Evolutionary conservation across 2,113 vertebrate genomes (phyloP), one percentile per base, ranked within the genome.

Genomic region (Scomber japonicus): DNA sequence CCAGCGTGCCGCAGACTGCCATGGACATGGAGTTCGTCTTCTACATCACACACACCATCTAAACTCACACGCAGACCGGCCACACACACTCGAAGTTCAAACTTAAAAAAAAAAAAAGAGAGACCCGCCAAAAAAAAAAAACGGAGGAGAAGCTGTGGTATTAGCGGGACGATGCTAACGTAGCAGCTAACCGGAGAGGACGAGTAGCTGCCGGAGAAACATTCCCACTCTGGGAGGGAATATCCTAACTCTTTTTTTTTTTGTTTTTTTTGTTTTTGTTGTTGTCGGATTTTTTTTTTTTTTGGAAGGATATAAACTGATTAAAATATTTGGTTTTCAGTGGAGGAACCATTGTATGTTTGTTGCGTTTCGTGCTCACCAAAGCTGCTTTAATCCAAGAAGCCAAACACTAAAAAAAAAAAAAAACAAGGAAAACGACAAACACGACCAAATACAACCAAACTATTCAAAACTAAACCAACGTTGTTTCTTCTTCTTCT

Each of bases 11-110:
- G 11, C 95, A 92, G 86, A 93, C 96, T 0, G 94, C 97, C 61
- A 50, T 98, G 91, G 96, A 97, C 90, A 95, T 99, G 88, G 98
- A 99, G 91, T 94, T 99, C 81, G 13, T 95, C 35, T 98, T 99
- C 94, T 99, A 95, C 94, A 96, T 99, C 90, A 94, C 91, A n/a
- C 96, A 97, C 77, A 88, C 82, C 64, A 91, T 98, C 64, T 95
- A 85, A 92, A 92, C 15, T 24, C 50, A 31, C 72, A 60, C 5
- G 0, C 11, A 50, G 13, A 45, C 21, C 21, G 21, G 24, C 13
- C 19, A 35, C 35, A 53, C 49, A 35, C 69, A 55, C 75, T 27
- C 31, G 11, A 40, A 48, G 10, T 62, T 2, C 15, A 35, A 21
- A 21, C 46, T 19, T 0, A 44, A 63, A 3, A 15, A 31, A 65